Evolutionary conservation across 2,888 invertebrate species (phyloP).

Genomic region (Mylabris sibirica): DNA sequence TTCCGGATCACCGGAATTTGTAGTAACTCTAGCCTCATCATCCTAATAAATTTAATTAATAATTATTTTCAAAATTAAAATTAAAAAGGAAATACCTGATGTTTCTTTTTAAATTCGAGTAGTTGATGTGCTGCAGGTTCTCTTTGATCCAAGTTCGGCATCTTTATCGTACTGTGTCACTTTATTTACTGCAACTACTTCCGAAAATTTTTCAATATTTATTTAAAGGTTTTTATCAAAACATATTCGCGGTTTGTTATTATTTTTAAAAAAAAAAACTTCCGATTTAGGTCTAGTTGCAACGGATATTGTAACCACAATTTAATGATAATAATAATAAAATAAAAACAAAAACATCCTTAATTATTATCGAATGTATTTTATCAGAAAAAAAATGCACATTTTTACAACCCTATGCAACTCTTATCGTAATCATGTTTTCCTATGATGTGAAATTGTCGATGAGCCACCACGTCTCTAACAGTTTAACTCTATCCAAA

Average conservation of each 20-base stretch:
- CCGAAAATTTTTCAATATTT: background rate
- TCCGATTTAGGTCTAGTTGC: background rate
- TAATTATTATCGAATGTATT: background rate
- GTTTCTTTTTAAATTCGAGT: background rate
- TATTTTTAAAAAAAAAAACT: background rate
- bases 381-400: slow-evolving; percentile 54
- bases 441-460: slow-evolving; percentile 49
- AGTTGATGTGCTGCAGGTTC: background rate
- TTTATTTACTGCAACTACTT: background rate
- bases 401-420: slow-evolving; percentile 59
- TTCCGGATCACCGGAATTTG: slow-evolving; percentile 85
- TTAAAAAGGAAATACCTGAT: background rate
- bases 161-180: background rate
- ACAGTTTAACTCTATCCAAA: slow-evolving; percentile 30
- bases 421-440: slow-evolving; percentile 41
- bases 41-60: slow-evolving; percentile 44
- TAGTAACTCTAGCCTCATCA: slow-evolving; percentile 70
- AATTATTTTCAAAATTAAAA: background rate
- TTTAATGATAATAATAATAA: background rate
- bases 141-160: background rate
- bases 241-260: background rate
- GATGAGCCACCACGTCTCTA: slow-evolving; percentile 51
- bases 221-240: background rate
- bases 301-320: background rate
- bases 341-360: background rate